A percentile compares a stretch with the other conserved stretches of the same genome.
Conservation (phyloP, 2,797 vertebrate genomes). For the Anguilla megastoma region DNA sequence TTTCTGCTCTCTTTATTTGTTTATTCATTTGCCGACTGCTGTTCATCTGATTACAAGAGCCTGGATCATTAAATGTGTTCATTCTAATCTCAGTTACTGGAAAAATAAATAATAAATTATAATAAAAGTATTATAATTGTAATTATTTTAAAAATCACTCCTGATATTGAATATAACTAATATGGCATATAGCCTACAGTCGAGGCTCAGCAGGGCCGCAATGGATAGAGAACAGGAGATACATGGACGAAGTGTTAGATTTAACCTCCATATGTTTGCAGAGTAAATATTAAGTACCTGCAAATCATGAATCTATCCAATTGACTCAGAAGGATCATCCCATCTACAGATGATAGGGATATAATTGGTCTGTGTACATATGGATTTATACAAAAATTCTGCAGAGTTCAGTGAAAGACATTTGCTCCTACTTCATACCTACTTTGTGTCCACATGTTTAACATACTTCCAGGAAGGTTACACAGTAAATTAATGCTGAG, state of each 20-base stretch:
- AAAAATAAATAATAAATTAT: not conserved
- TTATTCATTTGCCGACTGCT: not conserved
- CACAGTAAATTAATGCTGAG: not conserved
- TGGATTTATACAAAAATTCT: not conserved
- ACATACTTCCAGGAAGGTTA: not conserved
- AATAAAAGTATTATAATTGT: not conserved
- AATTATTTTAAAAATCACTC: not conserved
- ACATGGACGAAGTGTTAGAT: not conserved
- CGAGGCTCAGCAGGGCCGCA: not conserved
- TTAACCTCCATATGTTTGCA: conserved; percentile 2
- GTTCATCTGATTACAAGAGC: not conserved
- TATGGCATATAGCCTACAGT: not conserved
- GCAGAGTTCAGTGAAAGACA: not conserved
- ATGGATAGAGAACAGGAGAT: not conserved
- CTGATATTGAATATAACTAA: not conserved
- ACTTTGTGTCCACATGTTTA: not conserved
- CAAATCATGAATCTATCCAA: not conserved
- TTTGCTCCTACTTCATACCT: not conserved
- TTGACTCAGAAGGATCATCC: not conserved
- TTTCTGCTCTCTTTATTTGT: not conserved
- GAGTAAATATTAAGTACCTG: conserved; percentile 9
- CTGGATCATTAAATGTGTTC: not conserved
- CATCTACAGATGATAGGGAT: not conserved
- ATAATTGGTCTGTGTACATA: not conserved
- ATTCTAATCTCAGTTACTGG: not conserved